Base-by-base conservation (phyloP, 1,140 invertebrate species). In the Aphis craccivora region DNA sequence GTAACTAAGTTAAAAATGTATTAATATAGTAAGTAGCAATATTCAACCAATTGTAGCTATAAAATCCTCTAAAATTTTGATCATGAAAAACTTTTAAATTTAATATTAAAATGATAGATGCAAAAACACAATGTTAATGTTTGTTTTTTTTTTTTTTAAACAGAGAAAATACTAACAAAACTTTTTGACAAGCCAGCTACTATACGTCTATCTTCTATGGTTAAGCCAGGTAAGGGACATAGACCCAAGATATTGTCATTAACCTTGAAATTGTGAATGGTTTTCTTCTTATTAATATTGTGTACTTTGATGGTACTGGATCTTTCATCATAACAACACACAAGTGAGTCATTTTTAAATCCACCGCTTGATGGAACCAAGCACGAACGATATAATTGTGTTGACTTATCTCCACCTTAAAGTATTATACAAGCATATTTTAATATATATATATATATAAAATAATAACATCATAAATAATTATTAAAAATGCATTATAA, bases 391-490 rank as follows among this genome's bases (percentile, higher is more conserved):
- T 51, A 40, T 30, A 93, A 22, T 22, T 40, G 37, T 6, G 91
- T 86, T 43, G 91, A 81, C 35, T 86, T 93, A 25, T 53, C 91
- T 11, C 91, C 81, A 23, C 81, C 91, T 93, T 23, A 93, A 93
- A 86, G n/a, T 7, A 92, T 35, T 51, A n/a, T n/a, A 83, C 4
- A n/a, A 67, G 3, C 25, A n/a, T 67, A 67, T 14, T 14, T 30
- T 35, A 76, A n/a, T n/a, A 76, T 76, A 20, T 22, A 22, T n/a
- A n/a, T n/a, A n/a, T 43, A n/a, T 40, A 40, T 40, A 40, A 88
- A 7, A 88, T 14, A 23, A 84, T 25, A 22, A 84, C 40, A 40
- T 14, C 14, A 30, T 45, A 86, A 86, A 22, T 23, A 83, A 45
- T 45, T 25, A 84, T 30, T 40, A 45, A 14, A 51, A 51, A 51